These are phyloP conservation scores for Luperina nickerlii DNA, from an alignment of 2,888 invertebrate genomes.

Conservation along the genomic window DNA sequence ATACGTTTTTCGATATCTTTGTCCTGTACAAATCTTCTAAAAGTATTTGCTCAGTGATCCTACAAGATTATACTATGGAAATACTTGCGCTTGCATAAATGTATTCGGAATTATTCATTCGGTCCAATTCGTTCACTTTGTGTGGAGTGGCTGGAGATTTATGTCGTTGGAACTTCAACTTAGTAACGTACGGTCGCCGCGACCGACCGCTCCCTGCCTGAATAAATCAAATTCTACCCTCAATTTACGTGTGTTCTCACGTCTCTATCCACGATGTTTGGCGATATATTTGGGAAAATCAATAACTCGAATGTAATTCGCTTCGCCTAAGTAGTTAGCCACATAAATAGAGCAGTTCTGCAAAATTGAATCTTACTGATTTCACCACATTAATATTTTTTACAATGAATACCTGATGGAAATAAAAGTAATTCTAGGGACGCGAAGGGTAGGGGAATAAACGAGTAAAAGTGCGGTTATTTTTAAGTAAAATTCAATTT, in stretches of 20 bases:
- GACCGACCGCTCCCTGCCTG: slow-evolving; percentile 69
- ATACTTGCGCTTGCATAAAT: slow-evolving; percentile 74
- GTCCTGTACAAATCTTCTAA: slow-evolving; percentile 58
- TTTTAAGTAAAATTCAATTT: not conserved
- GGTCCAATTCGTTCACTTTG: slow-evolving; percentile 78
- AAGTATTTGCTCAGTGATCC: slow-evolving; percentile 66
- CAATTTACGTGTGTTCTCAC: slow-evolving; percentile 42
- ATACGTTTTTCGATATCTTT: slow-evolving; percentile 46
- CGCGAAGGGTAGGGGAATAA: not conserved
- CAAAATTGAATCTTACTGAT: not conserved
- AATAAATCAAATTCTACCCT: slow-evolving; percentile 80
- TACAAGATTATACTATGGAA: slow-evolving; percentile 68
- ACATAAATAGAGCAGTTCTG: not conserved
- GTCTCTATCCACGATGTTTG: slow-evolving; percentile 27
- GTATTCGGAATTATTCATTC: slow-evolving; percentile 82
- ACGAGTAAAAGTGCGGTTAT: not conserved
- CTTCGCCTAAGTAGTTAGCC: not conserved
- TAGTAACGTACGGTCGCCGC: slow-evolving; percentile 79
- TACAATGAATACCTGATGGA: not conserved
- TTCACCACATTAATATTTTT: not conserved
- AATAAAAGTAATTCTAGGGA: not conserved
- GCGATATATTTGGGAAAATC: slow-evolving; percentile 19
- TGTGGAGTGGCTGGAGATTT: slow-evolving; percentile 81
- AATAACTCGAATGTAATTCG: slow-evolving; percentile 7
- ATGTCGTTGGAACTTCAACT: slow-evolving; percentile 82